Conservation (phyloP, 2,113 vertebrate genomes). For the Motacilla tschutschensis region DNA sequence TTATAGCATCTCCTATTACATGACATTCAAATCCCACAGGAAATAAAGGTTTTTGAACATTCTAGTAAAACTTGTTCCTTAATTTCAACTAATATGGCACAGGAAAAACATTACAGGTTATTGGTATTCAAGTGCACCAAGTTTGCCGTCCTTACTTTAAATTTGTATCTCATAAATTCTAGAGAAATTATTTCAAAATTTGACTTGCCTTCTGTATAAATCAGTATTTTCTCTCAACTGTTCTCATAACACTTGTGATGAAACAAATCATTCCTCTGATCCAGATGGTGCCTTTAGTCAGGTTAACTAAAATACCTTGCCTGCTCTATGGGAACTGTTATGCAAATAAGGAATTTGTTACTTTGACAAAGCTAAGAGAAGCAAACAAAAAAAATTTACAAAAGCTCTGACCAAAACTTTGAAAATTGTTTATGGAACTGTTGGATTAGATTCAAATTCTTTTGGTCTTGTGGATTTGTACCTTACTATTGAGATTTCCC, state of each 20-base stretch:
- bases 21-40: not conserved
- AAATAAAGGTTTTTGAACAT: not conserved
- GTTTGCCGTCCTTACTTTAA: not conserved
- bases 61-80: not conserved
- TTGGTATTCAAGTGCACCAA: not conserved
- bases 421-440: not conserved
- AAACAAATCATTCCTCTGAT: not conserved
- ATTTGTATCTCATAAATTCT: conserved; percentile 2
- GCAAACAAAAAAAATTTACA: not conserved
- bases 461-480: not conserved
- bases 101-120: not conserved
- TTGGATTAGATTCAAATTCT: not conserved
- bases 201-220: conserved; percentile 9
- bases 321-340: not conserved
- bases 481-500: not conserved
- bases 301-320: not conserved
- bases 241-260: not conserved
- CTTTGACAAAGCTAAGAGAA: conserved; percentile 6
- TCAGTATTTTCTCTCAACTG: conserved; percentile 17
- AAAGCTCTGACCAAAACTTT: not conserved
- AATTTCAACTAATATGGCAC: not conserved
- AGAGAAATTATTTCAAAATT: not conserved
- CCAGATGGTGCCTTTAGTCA: conserved; percentile 36
- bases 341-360: conserved; percentile 8
- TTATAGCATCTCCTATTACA: not conserved